Percentiles rank a stretch among this genome's conserved stretches.
Evolutionary conservation across 2,888 invertebrate genomes (phyloP).

Genomic region (Tanytarsus gracilentus): DNA sequence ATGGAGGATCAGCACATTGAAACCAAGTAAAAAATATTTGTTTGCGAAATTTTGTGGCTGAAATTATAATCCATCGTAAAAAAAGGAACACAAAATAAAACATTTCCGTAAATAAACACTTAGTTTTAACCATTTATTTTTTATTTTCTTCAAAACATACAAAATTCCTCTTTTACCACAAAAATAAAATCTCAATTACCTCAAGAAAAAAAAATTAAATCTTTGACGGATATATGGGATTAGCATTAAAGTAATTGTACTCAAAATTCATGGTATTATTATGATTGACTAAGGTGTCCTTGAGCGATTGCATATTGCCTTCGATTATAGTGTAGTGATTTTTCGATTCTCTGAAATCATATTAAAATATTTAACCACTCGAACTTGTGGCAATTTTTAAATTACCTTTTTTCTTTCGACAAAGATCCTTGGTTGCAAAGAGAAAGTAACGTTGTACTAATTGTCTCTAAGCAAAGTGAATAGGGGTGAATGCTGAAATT

Average conservation of each 20-base stretch:
- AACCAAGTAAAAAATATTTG: conserved; percentile 1
- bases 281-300: not conserved
- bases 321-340: conserved; percentile 4
- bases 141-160: not conserved
- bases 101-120: conserved; percentile 1
- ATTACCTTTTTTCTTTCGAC: conserved; percentile 34
- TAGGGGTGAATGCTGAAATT: conserved; percentile 54
- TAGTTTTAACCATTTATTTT: not conserved
- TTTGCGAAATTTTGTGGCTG: not conserved
- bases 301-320: not conserved
- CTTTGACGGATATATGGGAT: conserved; percentile 1
- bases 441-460: conserved; percentile 49
- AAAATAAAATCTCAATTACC: not conserved
- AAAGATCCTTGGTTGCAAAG: conserved; percentile 44
- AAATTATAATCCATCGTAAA: not conserved
- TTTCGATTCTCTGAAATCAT: conserved; percentile 1
- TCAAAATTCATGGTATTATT: not conserved
- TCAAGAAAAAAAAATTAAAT: not conserved
- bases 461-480: conserved; percentile 60
- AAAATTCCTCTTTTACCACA: not conserved
- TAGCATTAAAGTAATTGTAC: conserved; percentile 1
- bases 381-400: not conserved
- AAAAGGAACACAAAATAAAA: not conserved
- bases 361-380: not conserved
- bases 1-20: conserved; percentile 5